These are phyloP conservation scores for Mythimna vitellina DNA, from an alignment of 2,888 invertebrate genomes.

Conservation along the genomic window DNA sequence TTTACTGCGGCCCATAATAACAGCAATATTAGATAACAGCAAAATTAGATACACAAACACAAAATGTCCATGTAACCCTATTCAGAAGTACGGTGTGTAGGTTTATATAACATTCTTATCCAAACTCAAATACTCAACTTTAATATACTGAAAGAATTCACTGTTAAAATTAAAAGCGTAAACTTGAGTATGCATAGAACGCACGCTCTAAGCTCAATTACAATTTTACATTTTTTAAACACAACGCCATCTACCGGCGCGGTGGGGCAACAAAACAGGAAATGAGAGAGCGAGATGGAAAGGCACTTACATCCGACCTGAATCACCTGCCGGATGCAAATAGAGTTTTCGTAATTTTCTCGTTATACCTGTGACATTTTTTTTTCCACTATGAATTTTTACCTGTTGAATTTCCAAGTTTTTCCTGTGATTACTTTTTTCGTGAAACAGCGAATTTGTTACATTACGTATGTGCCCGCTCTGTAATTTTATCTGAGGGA, in stretches of 20 bases:
- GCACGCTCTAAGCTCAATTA: constrained; percentile 15
- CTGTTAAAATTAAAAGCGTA: constrained; percentile 37
- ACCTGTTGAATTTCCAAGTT: constrained; percentile 72
- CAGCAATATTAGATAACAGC: no score
- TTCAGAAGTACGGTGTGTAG: no score
- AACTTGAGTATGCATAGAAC: constrained; percentile 36
- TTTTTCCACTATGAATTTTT: constrained; percentile 58
- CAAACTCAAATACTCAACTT: constrained; percentile 25
- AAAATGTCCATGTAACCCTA: no score
- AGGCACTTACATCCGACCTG: constrained; percentile 69
- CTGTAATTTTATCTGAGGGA: constrained; percentile 34
- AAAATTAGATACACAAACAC: no score
- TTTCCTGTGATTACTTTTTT: constrained; percentile 24
- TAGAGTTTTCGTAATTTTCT: constrained; percentile 76
- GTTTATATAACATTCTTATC: not conserved
- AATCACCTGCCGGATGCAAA: constrained; percentile 76
- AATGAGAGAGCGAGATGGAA: constrained; percentile 69
- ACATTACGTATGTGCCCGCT: constrained; percentile 34
- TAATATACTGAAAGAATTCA: constrained; percentile 24
- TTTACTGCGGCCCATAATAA: no score
- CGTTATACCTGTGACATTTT: constrained; percentile 64
- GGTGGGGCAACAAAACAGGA: constrained; percentile 60
- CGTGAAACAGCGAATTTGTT: constrained; percentile 29
- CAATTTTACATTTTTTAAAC: constrained; percentile 37
- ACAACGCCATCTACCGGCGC: constrained; percentile 62